Percentiles rank a stretch among this genome's conserved stretches.
Evolutionary conservation across 2,888 invertebrate species (phyloP).

Genomic region (Brachypterus glaber): DNA sequence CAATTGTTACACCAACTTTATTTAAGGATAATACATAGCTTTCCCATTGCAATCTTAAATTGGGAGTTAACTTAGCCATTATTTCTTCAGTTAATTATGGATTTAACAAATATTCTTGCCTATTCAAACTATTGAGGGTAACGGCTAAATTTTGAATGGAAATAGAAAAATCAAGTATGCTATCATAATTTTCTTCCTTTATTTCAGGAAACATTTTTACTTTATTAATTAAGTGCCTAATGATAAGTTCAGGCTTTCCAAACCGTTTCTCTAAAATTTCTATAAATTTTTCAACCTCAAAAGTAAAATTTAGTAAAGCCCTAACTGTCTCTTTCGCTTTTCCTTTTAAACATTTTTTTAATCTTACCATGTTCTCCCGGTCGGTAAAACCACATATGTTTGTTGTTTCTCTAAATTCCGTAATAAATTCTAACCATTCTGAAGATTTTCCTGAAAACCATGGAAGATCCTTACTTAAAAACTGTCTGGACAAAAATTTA

Average conservation of each 20-base stretch:
- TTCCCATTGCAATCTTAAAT: not conserved
- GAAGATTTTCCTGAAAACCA: slow-evolving; percentile 4
- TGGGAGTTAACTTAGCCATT: not conserved
- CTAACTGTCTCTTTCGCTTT: slow-evolving; percentile 1
- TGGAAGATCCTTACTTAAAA: slow-evolving; percentile 5
- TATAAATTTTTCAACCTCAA: slow-evolving; percentile 3
- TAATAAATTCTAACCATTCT: slow-evolving; percentile 5
- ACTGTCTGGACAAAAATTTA: slow-evolving; percentile 4
- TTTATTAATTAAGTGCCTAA: slow-evolving; percentile 4
- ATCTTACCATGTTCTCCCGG: too few relatives aligned
- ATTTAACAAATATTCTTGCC: slow-evolving; percentile 2
- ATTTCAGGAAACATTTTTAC: not conserved
- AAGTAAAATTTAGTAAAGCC: slow-evolving; percentile 3
- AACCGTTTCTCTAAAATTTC: slow-evolving; percentile 1
- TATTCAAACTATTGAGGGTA: slow-evolving; percentile 3
- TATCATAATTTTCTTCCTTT: slow-evolving; percentile 2
- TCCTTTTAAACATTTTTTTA: slow-evolving; percentile 4
- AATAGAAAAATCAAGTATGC: too few relatives aligned
- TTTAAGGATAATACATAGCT: not conserved
- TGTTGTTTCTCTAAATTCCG: slow-evolving; percentile 5
- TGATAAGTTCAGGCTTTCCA: slow-evolving; percentile 7
- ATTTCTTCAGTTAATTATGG: slow-evolving; percentile 3
- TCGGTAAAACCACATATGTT: too few relatives aligned
- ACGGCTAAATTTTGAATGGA: slow-evolving; percentile 5
- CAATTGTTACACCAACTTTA: not conserved